phyloP scores from a whole-genome alignment of 2,113 vertebrate species.

The Boleophthalmus pectinirostris region DNA sequence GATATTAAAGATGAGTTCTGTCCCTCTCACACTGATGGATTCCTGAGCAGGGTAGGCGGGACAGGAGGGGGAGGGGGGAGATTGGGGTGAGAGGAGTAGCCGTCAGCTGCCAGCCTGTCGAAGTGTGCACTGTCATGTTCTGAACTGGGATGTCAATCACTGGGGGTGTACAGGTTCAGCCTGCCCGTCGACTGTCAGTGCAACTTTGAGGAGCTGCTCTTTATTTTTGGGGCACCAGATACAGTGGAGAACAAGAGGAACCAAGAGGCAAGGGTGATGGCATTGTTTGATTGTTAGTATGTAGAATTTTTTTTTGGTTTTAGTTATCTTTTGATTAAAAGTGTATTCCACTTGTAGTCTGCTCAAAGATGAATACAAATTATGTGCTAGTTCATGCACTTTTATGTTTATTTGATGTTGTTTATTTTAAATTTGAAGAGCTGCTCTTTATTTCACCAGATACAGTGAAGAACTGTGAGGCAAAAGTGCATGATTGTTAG shows the following conservation, averaged over 20 bases:
- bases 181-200: conserved; percentile 27
- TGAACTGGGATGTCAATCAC: conserved; percentile 60
- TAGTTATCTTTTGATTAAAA: not conserved
- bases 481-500: not conserved
- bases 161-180: conserved; percentile 20
- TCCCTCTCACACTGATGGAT: conserved; percentile 58
- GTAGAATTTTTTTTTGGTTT: not conserved
- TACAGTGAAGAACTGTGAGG: not conserved
- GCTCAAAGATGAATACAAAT: not conserved
- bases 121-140: conserved; percentile 56
- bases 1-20: conserved; percentile 60
- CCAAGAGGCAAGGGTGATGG: not conserved
- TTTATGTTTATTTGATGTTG: no score
- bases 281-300: no score
- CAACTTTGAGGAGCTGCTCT: conserved; percentile 28
- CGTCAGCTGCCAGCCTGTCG: conserved; percentile 42
- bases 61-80: conserved; percentile 20
- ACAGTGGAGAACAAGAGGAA: conserved; percentile 4
- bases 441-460: conserved; percentile 27
- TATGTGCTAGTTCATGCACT: not conserved
- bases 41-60: conserved; percentile 46
- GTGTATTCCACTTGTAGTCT: not conserved
- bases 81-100: not conserved
- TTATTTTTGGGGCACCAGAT: conserved; percentile 27
- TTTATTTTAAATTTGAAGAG: conserved; percentile 18